These are phyloP conservation scores for Rhagium mordax DNA, from an alignment of 2,888 invertebrate genomes.

Conservation along the genomic window DNA sequence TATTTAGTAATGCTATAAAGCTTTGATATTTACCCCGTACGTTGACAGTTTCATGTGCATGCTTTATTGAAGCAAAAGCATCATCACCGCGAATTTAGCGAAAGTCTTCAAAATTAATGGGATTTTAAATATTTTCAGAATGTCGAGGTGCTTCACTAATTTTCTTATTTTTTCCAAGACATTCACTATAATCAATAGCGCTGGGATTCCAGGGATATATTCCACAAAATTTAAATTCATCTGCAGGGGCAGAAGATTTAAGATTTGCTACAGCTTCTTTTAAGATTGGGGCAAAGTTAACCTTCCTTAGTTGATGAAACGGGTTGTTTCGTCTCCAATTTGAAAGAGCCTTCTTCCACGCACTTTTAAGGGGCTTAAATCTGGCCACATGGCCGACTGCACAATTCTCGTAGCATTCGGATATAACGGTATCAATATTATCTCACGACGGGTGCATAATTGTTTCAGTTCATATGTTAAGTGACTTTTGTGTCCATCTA, in stretches of 20 bases:
- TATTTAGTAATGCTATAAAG: not conserved
- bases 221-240: slow-evolving; percentile 1
- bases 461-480: no score
- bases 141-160: not conserved
- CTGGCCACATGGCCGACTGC: slow-evolving; percentile 56
- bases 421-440: slow-evolving; percentile 50
- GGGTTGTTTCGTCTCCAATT: slow-evolving; percentile 58
- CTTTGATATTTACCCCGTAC: not conserved
- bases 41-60: not conserved
- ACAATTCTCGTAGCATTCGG: slow-evolving; percentile 55
- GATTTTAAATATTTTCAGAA: not conserved
- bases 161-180: not conserved
- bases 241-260: slow-evolving; percentile 6
- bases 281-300: slow-evolving; percentile 42
- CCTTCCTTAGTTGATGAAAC: slow-evolving; percentile 30
- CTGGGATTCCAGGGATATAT: not conserved
- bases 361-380: slow-evolving; percentile 52
- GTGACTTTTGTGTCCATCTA: no score
- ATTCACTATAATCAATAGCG: not conserved
- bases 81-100: not conserved
- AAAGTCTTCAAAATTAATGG: not conserved
- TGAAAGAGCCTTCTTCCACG: slow-evolving; percentile 58
- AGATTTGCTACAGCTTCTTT: not conserved
- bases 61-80: not conserved
- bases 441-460: no score